A percentile compares a stretch with the other conserved stretches of the same genome.
Evolutionary conservation across 2,797 vertebrate genomes (phyloP).

Genomic region (Crenichthys baileyi): DNA sequence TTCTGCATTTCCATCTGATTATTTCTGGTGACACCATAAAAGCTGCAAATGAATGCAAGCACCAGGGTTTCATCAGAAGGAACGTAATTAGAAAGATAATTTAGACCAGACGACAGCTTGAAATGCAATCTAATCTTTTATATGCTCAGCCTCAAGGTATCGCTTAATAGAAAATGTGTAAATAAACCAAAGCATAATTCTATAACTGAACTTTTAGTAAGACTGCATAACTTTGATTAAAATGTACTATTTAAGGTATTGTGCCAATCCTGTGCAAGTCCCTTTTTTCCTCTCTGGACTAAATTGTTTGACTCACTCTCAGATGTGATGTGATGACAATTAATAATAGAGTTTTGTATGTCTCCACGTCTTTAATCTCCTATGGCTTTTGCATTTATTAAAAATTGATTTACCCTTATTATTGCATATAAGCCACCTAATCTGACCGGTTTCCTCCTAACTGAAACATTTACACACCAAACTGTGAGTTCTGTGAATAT

Average conservation of each 20-base stretch:
- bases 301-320: not conserved
- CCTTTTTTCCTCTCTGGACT: not conserved
- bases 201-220: not conserved
- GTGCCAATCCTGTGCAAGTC: not conserved
- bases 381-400: not conserved
- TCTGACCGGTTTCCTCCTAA: not conserved
- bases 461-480: not conserved
- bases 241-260: not conserved
- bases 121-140: not conserved
- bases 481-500: not conserved
- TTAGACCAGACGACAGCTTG: not conserved
- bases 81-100: not conserved
- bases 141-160: not conserved
- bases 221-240: not conserved
- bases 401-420: not conserved
- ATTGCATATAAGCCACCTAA: not conserved
- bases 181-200: not conserved
- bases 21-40: not conserved
- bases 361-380: not conserved
- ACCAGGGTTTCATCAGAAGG: not conserved
- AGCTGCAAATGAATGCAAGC: not conserved
- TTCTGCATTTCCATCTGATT: not conserved
- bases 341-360: not conserved
- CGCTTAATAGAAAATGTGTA: not conserved
- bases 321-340: not conserved